Percentiles rank a stretch among this genome's conserved stretches.
phyloP scores from a whole-genome alignment of 1,140 invertebrate species.

The Drosophila pallidifrons region DNA sequence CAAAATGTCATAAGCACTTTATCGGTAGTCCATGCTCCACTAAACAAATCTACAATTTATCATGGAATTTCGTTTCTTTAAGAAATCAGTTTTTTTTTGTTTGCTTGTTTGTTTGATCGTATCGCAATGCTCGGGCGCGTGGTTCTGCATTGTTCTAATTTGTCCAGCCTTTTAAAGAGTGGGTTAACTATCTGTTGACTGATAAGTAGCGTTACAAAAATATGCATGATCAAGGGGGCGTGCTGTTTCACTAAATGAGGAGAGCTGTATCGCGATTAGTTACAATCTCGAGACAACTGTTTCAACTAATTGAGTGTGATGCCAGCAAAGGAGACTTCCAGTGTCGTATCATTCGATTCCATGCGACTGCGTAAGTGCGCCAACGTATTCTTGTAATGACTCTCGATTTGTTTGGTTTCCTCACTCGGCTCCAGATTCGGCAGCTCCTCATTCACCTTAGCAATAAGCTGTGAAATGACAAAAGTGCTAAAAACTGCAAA shows the following conservation, averaged over 20 bases:
- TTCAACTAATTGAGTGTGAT: constrained; percentile 79
- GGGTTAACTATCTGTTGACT: constrained; percentile 33
- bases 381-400: constrained; percentile 96
- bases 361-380: constrained; percentile 90
- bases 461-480: constrained; percentile 90
- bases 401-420: constrained; percentile 98
- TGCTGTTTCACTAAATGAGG: constrained; percentile 9
- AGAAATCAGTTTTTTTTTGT: constrained; percentile 26
- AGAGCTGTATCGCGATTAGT: constrained; percentile 17
- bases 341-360: constrained; percentile 88
- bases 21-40: constrained; percentile 26
- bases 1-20: constrained; percentile 59
- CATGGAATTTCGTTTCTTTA: constrained; percentile 47
- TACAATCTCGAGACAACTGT: constrained; percentile 4
- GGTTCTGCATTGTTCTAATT: constrained; percentile 33
- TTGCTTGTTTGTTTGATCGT: constrained; percentile 1
- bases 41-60: constrained; percentile 37
- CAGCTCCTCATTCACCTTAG: constrained; percentile 96
- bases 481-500: neutral
- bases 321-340: constrained; percentile 85
- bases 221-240: constrained; percentile 37
- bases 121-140: constrained; percentile 4
- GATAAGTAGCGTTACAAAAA: constrained; percentile 62
- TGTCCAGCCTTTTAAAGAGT: constrained; percentile 43
- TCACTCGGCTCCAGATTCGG: constrained; percentile 96